phyloP scores from a whole-genome alignment of 2,113 vertebrate species.

The Gymnorhina tibicen region DNA sequence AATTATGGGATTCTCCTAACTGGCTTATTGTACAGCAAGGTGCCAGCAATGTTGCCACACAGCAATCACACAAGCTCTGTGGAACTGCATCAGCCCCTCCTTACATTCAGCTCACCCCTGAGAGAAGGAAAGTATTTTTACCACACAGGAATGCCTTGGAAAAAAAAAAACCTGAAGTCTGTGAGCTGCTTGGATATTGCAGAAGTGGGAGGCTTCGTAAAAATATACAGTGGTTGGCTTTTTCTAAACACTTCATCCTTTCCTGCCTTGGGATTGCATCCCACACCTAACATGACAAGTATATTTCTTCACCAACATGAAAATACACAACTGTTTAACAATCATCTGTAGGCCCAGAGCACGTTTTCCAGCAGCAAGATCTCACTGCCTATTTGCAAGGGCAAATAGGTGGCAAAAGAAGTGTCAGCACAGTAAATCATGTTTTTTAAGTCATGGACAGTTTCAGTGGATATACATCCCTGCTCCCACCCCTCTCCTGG shows the following conservation, averaged over 20 bases:
- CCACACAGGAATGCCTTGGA: not conserved
- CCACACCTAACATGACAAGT: not conserved
- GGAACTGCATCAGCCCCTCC: not conserved
- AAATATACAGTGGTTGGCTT: not conserved
- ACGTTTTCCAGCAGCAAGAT: not conserved
- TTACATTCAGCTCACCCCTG: not conserved
- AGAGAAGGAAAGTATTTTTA: not conserved
- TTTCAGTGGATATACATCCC: not conserved
- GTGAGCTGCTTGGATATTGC: not conserved
- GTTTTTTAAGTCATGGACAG: not conserved
- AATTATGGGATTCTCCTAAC: not conserved
- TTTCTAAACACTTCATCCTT: not conserved
- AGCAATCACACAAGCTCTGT: not conserved
- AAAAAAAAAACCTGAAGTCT: not conserved
- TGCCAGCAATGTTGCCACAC: not conserved
- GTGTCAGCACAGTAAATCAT: not conserved
- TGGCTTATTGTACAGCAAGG: not conserved
- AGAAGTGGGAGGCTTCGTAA: not conserved
- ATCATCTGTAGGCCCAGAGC: not conserved
- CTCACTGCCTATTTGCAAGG: not conserved
- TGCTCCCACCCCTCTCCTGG: rapidly evolving
- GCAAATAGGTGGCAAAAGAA: not conserved
- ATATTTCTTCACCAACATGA: not conserved
- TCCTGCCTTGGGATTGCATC: not conserved
- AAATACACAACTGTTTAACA: not conserved